These are phyloP conservation scores for Malurus elegans DNA, from an alignment of 2,113 vertebrate species.

Conservation along the genomic window DNA sequence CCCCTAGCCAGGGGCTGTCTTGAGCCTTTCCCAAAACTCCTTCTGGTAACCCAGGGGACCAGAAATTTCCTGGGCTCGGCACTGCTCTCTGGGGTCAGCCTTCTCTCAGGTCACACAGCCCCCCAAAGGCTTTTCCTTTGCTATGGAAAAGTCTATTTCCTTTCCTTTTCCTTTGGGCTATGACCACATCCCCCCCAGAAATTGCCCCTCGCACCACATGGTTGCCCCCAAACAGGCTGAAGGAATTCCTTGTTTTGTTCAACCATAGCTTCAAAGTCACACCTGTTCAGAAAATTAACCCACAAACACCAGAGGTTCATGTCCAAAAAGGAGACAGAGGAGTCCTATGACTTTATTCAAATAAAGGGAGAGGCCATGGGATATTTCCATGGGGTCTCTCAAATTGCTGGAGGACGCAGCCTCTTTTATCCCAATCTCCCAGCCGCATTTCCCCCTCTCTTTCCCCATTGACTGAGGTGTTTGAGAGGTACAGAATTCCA, in stretches of 20 bases:
- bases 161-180: not conserved
- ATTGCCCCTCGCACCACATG: fast-evolving
- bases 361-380: too few relatives aligned
- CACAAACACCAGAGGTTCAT: too few relatives aligned
- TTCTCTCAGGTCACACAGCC: not conserved
- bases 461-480: too few relatives aligned
- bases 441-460: too few relatives aligned
- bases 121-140: not conserved
- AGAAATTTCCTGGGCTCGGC: not conserved
- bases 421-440: too few relatives aligned
- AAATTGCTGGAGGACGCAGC: too few relatives aligned
- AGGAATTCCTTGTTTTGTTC: not conserved
- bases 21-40: not conserved
- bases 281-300: not conserved
- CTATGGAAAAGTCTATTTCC: too few relatives aligned
- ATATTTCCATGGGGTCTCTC: too few relatives aligned
- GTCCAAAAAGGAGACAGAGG: too few relatives aligned
- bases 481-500: too few relatives aligned
- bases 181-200: not conserved
- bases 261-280: not conserved
- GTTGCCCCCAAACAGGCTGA: not conserved
- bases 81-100: not conserved
- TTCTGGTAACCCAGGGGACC: not conserved
- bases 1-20: not conserved
- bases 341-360: too few relatives aligned